Evolutionary conservation across 2,888 invertebrate species (phyloP).

Genomic region (Hemistola chrysoprasaria): DNA sequence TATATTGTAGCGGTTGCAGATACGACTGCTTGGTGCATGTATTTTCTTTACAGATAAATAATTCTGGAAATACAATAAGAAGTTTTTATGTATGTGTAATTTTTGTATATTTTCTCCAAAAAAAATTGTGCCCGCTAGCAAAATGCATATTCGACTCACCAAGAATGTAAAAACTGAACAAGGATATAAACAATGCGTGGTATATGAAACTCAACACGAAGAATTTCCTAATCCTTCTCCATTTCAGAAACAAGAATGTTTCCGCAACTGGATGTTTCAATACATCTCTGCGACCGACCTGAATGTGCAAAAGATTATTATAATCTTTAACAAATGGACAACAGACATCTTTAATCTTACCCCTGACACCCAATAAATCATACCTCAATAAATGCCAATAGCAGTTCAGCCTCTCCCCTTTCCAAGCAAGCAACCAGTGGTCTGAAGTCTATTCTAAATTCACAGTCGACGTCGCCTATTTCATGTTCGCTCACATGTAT

Average conservation of each 20-base stretch:
- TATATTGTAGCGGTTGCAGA: conserved; percentile 78
- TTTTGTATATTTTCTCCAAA: too few relatives aligned
- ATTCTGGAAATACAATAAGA: conserved; percentile 55
- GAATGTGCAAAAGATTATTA: conserved; percentile 18
- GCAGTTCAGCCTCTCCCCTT: conserved; percentile 86
- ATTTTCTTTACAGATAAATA: conserved; percentile 74
- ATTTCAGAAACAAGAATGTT: conserved; percentile 92
- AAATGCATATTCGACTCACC: conserved; percentile 60
- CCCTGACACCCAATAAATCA: not conserved
- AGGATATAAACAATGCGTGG: conserved; percentile 87
- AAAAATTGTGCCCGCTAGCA: too few relatives aligned
- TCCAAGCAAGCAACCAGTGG: conserved; percentile 83
- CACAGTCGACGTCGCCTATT: conserved; percentile 92
- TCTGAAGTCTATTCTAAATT: conserved; percentile 84
- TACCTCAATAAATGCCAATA: conserved; percentile 87
- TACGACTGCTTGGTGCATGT: conserved; percentile 65
- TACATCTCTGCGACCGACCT: conserved; percentile 89
- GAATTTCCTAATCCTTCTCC: conserved; percentile 91
- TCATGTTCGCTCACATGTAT: conserved; percentile 92
- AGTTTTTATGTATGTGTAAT: too few relatives aligned
- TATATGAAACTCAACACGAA: conserved; percentile 90
- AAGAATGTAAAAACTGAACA: conserved; percentile 88
- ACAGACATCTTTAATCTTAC: too few relatives aligned
- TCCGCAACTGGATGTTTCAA: conserved; percentile 93
- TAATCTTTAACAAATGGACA: not conserved